Conservation (phyloP, 2,797 vertebrate species). For the Leptatherina wallacei region DNA sequence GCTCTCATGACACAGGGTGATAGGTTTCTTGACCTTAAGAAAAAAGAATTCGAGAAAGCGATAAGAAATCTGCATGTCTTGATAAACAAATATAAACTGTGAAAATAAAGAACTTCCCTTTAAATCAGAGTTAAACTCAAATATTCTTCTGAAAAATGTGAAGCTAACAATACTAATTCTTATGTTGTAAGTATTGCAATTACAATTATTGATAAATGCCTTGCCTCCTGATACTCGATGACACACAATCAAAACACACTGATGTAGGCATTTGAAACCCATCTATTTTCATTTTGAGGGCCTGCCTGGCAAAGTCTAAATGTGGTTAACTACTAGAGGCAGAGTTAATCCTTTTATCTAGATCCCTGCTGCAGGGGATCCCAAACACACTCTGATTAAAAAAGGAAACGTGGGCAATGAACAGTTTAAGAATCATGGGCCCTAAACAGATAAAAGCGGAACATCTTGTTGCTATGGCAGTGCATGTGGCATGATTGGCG, state of each 20-base stretch:
- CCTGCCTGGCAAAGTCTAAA: slow-evolving; percentile 84
- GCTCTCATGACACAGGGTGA: neutral
- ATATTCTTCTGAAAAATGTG: slow-evolving; percentile 3
- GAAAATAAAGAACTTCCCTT: neutral
- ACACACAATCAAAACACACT: slow-evolving; percentile 70
- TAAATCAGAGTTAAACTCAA: neutral
- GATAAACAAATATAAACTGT: neutral
- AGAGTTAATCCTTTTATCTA: slow-evolving; percentile 88
- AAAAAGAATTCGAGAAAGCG: slow-evolving; percentile 18
- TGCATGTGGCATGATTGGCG: slow-evolving; percentile 83
- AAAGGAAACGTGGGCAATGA: slow-evolving; percentile 85
- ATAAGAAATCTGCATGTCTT: slow-evolving; percentile 11
- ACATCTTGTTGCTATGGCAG: slow-evolving; percentile 87
- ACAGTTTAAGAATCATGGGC: slow-evolving; percentile 84
- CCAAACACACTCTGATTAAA: slow-evolving; percentile 87
- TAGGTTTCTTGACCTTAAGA: slow-evolving; percentile 9
- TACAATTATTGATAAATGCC: slow-evolving; percentile 40
- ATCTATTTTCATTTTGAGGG: slow-evolving; percentile 83
- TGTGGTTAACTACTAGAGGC: slow-evolving; percentile 87
- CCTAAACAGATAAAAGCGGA: slow-evolving; percentile 85
- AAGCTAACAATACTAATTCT: slow-evolving; percentile 4
- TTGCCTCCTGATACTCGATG: slow-evolving; percentile 60
- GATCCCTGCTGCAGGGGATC: slow-evolving; percentile 88
- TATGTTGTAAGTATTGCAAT: neutral
- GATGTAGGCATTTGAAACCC: slow-evolving; percentile 79